A percentile compares a stretch with the other conserved stretches of the same genome.
Evolutionary conservation across 2,888 invertebrate species (phyloP).

Genomic region (Scaptomyza cyrtandrae): DNA sequence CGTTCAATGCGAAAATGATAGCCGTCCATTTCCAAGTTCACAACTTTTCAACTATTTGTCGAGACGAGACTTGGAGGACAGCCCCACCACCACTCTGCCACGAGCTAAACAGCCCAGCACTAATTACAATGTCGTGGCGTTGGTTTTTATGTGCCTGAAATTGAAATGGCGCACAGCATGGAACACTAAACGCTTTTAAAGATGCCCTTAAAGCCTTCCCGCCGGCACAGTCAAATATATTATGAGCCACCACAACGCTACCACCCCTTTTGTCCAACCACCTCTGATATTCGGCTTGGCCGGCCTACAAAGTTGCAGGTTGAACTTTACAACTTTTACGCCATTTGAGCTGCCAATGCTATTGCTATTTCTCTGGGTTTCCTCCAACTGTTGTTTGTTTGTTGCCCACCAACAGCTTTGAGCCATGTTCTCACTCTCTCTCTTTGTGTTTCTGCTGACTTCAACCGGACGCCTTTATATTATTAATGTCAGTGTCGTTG

Average conservation of each 20-base stretch:
- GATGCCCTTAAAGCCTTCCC: conserved; percentile 53
- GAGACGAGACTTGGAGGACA: background rate
- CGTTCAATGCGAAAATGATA: conserved; percentile 76
- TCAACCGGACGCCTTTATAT: conserved; percentile 72
- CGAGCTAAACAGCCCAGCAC: conserved; percentile 59
- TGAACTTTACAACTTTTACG: conserved; percentile 75
- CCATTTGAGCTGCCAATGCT: conserved; percentile 45
- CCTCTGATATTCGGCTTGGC: conserved; percentile 4
- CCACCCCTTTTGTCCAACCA: background rate
- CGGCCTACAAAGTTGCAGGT: conserved; percentile 71
- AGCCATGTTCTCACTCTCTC: conserved; percentile 43
- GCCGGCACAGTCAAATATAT: conserved; percentile 42
- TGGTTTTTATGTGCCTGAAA: conserved; percentile 74
- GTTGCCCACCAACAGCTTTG: conserved; percentile 55
- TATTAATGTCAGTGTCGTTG: conserved; percentile 66
- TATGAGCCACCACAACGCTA: conserved; percentile 20
- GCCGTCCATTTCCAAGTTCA: conserved; percentile 63
- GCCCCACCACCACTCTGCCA: background rate
- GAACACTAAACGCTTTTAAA: conserved; percentile 64
- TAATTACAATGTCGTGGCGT: conserved; percentile 68
- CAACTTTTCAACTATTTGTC: conserved; percentile 76
- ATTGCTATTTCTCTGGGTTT: conserved; percentile 6
- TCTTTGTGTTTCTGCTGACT: conserved; percentile 38
- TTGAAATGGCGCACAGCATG: conserved; percentile 63
- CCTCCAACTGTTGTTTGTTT: conserved; percentile 61